phyloP scores from a whole-genome alignment of 1,140 invertebrate species.

The Drosophila erecta region DNA sequence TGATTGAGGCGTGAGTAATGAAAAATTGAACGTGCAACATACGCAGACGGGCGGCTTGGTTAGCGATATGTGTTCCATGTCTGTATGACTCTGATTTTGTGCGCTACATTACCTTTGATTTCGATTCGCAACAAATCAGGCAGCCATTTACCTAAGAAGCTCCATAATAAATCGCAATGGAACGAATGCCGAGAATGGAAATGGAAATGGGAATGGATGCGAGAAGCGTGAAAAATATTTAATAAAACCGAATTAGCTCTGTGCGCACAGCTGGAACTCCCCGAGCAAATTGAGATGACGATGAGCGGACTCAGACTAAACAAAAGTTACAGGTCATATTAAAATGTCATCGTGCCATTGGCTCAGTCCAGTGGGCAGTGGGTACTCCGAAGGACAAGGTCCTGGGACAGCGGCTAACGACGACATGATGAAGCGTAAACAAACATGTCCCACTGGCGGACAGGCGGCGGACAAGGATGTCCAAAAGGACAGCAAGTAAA shows the following conservation, averaged over 20 bases:
- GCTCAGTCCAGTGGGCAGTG: constrained; percentile 35
- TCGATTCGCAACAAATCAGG: constrained; percentile 79
- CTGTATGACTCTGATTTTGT: constrained; percentile 82
- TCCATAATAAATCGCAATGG: constrained; percentile 51
- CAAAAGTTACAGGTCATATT: constrained; percentile 80
- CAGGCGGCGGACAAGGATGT: constrained; percentile 37
- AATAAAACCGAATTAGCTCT: constrained; percentile 60
- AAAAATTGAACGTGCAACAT: constrained; percentile 76
- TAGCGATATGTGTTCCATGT: constrained; percentile 70
- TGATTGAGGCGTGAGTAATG: constrained; percentile 83
- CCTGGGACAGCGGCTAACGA: constrained; percentile 64
- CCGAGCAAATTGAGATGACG: constrained; percentile 68
- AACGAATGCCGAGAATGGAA: constrained; percentile 18
- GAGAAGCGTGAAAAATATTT: constrained; percentile 61
- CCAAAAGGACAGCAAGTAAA: constrained; percentile 58
- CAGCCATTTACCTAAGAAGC: constrained; percentile 74
- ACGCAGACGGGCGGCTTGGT: constrained; percentile 42
- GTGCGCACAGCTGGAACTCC: constrained; percentile 54
- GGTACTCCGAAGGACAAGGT: constrained; percentile 16
- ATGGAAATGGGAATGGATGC: constrained; percentile 43
- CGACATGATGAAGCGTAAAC: constrained; percentile 83
- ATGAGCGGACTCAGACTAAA: constrained; percentile 62
- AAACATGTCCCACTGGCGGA: constrained; percentile 77
- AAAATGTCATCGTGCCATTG: constrained; percentile 82
- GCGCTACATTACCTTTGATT: constrained; percentile 83